Base-by-base conservation (phyloP, 2,888 invertebrate genomes). In the Callyntrura guangdongensis region DNA sequence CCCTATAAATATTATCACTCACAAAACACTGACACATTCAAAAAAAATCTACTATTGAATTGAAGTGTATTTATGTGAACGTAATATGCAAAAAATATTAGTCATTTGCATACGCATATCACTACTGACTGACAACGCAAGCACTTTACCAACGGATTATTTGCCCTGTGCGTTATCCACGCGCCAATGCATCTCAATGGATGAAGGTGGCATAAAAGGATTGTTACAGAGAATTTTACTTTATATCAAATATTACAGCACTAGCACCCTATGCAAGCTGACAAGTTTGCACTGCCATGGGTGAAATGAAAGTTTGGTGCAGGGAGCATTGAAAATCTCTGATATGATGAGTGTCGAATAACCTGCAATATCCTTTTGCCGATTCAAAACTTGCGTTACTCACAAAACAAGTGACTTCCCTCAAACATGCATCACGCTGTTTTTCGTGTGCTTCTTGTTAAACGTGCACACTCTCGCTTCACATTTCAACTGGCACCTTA, bases 241-340 rank as follows among this genome's bases (percentile, higher is more conserved):
- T 86, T 59, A 20, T 17, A 74, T 59, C 74, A 64, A 74, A 83
- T 84, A 77, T 74, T 77, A 77, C 77, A 89, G 25, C 45, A 59
- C 83, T 36, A 67, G 45, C 36, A 61, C 53, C 14, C 36, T 36
- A 36, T 6, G 2, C 36, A 36, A 2, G 3, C 36, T 36, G 36
- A 36, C 36, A 36, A 6, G 36, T 36, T 36, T 36, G 36, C 6
- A 2, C 49, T 25, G n/a, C 53, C 64, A 45, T 89, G 74, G 84
- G 45, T 47, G 61, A 72, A 79, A 79, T 69, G 84, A 89, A 85
- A 85, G 85, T 45, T 36, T 90, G 90, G 27, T 85, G 86, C 90
- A 90, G 90, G 90, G 86, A 86, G 74, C 59, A 90, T 86, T 90
- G 90, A 90, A 90, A 90, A 90, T 90, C 74, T 61, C 14, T 72